Evolutionary conservation across 2,888 invertebrate genomes (phyloP), one percentile per base, ranked within the genome.

Genomic region (Dolichomitus sp.): DNA sequence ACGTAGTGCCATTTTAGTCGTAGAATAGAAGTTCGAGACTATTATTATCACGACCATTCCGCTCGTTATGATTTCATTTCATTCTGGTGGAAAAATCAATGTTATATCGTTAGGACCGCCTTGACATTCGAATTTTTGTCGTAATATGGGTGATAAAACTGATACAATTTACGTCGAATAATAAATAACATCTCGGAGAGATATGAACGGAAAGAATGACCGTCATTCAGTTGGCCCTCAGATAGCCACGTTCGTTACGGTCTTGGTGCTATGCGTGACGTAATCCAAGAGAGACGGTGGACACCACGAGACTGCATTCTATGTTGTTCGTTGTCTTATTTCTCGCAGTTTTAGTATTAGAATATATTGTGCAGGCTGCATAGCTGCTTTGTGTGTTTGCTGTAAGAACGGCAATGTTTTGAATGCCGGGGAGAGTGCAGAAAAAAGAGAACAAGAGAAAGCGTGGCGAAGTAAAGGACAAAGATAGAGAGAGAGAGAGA

Each of bases 251-350:
- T 52, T 54, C 19, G 69, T n/a, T 52, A 54, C 37, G 30, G 52
- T 27, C 27, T 69, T 40, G 37, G n/a, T 30, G 33, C 17, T 30
- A 30, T 19, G 68, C 4, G 23, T 70, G 69, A 70, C 57, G 70
- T 70, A 54, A 70, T 54, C 30, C 40, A 42, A 40, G 40, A n/a
- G 70, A 40, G 27, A 70, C 14, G 27, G 27, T 33, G 40, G 69
- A 57, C n/a, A 42, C 42, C 5, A 17, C 14, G 27, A 57, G 70
- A 70, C 12, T 57, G 70, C 54, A 42, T 33, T 5, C 14, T 9
- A 27, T 40, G 14, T n/a, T 17, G 17, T 9, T 11, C 23, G 57
- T 33, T 40, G 54, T 27, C n/a, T 57, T 27, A 40, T 57, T 70
- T 17, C 57, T 40, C 42, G 57, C 40, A 17, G 40, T 70, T 70